Evolutionary conservation across 1,140 invertebrate genomes (phyloP), one percentile per base, ranked within the genome.

Genomic region (Eupristina koningsbergeri): DNA sequence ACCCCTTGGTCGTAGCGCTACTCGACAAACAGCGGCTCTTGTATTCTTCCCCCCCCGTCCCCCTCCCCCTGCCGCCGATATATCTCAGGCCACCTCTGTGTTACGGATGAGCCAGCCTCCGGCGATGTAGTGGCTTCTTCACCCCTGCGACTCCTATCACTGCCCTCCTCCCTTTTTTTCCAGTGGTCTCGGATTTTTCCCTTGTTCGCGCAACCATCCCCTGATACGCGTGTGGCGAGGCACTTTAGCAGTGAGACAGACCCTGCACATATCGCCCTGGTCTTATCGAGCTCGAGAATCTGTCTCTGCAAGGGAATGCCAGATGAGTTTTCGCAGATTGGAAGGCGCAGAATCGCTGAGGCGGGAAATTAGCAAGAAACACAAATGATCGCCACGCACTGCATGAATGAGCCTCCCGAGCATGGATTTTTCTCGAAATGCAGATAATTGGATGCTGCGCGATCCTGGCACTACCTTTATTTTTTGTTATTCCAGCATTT

Each of bases 1-100:
- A 29, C 6, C 17, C 71, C 26, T 58, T 50, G n/a, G 26, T 26
- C 73, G 73, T 50, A 74, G 26, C 86, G 86, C 88, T 82, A 85
- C 88, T 89, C 88, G 85, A 88, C 89, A 89, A 91, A 90, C 88
- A 90, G 86, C 87, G 83, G 80, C 87, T 81, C 83, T 50, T 85
- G 53, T 22, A 45, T 81, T 82, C n/a, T n/a, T 86, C 88, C 86
- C 89, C 88, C 15, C n/a, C 31, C 53, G 22, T 87, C 86, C 88
- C 86, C 89, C 88, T 88, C 86, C 84, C 79, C 75, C 86, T 88
- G 87, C 87, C 86, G 89, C n/a, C n/a, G n/a, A n/a, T n/a, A n/a
- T n/a, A n/a, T n/a, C 87, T 88, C 86, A 81, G 80, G 69, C 29
- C 31, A 17, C 34, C 29, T 22, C 39, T 86, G 39, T n/a, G 17